Evolutionary conservation across 2,888 invertebrate species (phyloP).

Genomic region (Eucera pruinosa): DNA sequence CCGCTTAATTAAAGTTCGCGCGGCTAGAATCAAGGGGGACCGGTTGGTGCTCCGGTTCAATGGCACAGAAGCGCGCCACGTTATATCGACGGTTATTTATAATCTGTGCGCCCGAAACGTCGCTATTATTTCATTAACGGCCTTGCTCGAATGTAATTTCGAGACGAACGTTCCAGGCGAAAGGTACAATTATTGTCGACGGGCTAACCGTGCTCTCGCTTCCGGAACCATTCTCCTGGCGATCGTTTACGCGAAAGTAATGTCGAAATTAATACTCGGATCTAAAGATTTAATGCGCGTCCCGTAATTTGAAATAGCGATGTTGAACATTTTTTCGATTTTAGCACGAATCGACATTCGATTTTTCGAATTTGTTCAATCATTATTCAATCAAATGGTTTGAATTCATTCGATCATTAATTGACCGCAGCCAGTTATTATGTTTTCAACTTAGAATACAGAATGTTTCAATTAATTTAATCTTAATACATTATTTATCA

Average conservation of each 20-base stretch:
- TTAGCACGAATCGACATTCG: too few species aligned
- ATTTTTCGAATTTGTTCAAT: too few species aligned
- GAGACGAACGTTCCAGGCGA: background rate
- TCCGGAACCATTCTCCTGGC: background rate
- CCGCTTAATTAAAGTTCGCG: constrained; percentile 64
- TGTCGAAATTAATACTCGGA: too few species aligned
- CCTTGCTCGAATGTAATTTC: constrained; percentile 12
- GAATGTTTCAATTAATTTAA: too few species aligned
- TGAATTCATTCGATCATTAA: too few species aligned
- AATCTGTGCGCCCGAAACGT: constrained; percentile 14
- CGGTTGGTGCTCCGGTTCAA: background rate
- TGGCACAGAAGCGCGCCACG: constrained; percentile 19
- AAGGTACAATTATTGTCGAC: background rate
- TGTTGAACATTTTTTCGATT: too few species aligned
- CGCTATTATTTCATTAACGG: constrained; percentile 41
- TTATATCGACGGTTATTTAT: constrained; percentile 43
- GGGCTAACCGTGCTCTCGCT: background rate
- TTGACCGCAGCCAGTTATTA: too few species aligned
- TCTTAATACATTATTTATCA: too few species aligned
- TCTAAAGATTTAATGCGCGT: too few species aligned
- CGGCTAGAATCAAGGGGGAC: background rate
- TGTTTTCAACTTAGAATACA: too few species aligned
- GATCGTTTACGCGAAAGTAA: background rate
- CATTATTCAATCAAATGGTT: too few species aligned
- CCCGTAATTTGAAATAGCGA: too few species aligned